Base-by-base conservation (phyloP, 2,888 invertebrate genomes). In the Ectemnius lituratus region DNA sequence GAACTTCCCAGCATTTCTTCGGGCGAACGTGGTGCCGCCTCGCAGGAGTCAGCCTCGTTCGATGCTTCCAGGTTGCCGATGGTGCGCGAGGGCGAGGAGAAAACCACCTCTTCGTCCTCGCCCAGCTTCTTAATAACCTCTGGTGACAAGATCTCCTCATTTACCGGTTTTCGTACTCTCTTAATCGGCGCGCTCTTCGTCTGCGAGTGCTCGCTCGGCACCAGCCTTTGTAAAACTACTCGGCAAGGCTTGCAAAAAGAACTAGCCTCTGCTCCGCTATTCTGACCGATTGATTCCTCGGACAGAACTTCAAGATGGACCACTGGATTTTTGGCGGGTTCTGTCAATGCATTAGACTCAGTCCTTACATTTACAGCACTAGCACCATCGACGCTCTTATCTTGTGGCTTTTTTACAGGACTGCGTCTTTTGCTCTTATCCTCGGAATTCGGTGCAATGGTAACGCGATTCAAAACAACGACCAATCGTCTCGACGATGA, bases 391-490 rank as follows among this genome's bases (percentile, higher is more conserved):
- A 45, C 27, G 14, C 37, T 11, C 37, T 6, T 23, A 2, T 23
- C 23, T 23, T 23, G 23, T 3, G 23, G 23, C 3, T 23, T 23
- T 3, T 3, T 23, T 23, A 23, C 23, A 23, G 2, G 23, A 23
- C 23, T 23, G 23, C 23, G 23, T 23, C 23, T 23, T 23, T 23
- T 37, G 37, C 37, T 37, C 37, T 37, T 37, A 0, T 37, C 37
- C 37, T 37, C 37, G 8, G 37, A 37, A 6, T 6, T 37, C 37
- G 5, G 8, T 6, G 8, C 4, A 37, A 11, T 4, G 8, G 11
- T 86, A 27, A 89, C 68, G 16, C 87, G 82, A 14, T 88, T 85
- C 70, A 90, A 66, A 8, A 86, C 71, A 0, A 90, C 75, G 65
- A 84, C 67, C 45, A 88, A 63, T 57, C 70, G 37, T 8, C 68